Evolutionary conservation across 2,888 invertebrate species (phyloP).

Genomic region (Cynaeus angustus): DNA sequence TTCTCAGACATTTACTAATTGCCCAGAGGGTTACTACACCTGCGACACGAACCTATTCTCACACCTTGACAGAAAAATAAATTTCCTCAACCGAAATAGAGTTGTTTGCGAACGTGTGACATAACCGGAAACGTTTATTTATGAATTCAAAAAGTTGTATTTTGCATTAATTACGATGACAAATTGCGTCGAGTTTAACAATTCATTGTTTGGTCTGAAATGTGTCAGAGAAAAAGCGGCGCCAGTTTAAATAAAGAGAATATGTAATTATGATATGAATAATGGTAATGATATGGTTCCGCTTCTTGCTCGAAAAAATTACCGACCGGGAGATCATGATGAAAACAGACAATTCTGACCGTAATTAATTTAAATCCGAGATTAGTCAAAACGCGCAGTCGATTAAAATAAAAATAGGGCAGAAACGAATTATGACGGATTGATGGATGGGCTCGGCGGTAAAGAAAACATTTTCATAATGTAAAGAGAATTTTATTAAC

Average conservation of each 20-base stretch:
- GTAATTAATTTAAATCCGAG: neutral
- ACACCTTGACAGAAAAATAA: constrained; percentile 31
- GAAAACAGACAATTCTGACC: neutral
- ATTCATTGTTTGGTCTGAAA: constrained; percentile 34
- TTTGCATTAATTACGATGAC: constrained; percentile 30
- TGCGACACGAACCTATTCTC: constrained; percentile 28
- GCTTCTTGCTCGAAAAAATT: constrained; percentile 12
- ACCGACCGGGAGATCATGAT: neutral
- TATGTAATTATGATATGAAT: constrained; percentile 27
- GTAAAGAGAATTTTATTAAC: constrained; percentile 3
- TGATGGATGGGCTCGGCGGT: neutral
- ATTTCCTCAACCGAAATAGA: constrained; percentile 10
- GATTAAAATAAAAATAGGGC: neutral
- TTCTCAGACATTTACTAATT: constrained; percentile 36
- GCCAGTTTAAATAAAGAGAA: neutral
- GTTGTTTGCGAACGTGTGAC: neutral
- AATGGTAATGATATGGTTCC: constrained; percentile 38
- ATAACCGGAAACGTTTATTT: neutral
- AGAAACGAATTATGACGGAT: neutral
- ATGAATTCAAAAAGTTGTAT: too few species aligned
- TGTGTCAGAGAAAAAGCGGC: constrained; percentile 21
- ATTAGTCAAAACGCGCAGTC: neutral
- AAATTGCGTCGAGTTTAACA: constrained; percentile 24
- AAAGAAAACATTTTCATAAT: constrained; percentile 10
- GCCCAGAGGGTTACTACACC: constrained; percentile 33